Conservation (phyloP, 2,797 vertebrate species). For the Poeciliopsis gracilis region DNA sequence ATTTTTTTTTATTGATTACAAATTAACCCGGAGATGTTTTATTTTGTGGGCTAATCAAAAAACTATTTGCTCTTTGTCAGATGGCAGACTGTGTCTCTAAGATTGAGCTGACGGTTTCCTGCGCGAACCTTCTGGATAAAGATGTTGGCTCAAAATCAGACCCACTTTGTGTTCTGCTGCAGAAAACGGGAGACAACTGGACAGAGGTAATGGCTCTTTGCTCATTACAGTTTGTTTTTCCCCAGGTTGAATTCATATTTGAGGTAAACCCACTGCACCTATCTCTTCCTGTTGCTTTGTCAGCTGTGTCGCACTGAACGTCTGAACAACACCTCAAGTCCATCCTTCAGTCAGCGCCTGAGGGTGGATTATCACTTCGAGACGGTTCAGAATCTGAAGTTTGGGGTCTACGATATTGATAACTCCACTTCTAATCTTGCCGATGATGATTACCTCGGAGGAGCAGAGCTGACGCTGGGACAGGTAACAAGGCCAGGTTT, state of each 20-base stretch:
- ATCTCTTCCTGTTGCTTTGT: background rate
- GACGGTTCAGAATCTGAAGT: constrained; percentile 90
- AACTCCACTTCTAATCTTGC: constrained; percentile 85
- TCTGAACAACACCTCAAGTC: constrained; percentile 86
- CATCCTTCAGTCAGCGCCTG: constrained; percentile 88
- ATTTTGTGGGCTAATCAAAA: background rate
- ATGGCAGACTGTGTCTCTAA: constrained; percentile 90
- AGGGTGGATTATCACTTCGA: constrained; percentile 91
- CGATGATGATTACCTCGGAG: constrained; percentile 93
- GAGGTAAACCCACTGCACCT: rapidly evolving
- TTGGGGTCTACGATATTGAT: constrained; percentile 90
- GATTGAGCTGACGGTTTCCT: constrained; percentile 88
- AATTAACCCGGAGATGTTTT: background rate
- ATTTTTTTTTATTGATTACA: background rate
- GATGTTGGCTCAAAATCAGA: constrained; percentile 92
- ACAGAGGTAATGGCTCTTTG: constrained; percentile 81
- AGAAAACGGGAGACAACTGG: constrained; percentile 83
- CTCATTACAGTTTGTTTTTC: background rate
- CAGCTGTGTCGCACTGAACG: constrained; percentile 88
- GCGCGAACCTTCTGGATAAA: constrained; percentile 88
- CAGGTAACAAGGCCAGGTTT: constrained; percentile 78
- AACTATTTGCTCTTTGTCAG: constrained; percentile 66
- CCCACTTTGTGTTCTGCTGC: constrained; percentile 90
- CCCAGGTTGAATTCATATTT: background rate
- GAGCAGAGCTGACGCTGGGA: constrained; percentile 87